phyloP scores from a whole-genome alignment of 30 jellyfish, hydroid and myxozoan genomes.

The Hydra vulgaris region DNA sequence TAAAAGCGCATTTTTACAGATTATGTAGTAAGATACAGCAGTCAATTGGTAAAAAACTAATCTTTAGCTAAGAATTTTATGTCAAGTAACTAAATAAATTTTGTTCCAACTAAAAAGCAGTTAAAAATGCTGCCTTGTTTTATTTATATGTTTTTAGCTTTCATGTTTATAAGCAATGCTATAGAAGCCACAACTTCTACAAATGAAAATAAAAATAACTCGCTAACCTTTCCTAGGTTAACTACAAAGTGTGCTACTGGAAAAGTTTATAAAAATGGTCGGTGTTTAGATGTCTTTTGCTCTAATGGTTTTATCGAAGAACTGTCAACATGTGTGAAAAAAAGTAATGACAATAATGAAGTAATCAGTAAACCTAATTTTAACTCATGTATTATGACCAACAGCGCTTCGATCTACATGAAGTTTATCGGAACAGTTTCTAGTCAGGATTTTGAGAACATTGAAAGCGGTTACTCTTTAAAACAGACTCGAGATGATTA shows the following conservation, averaged over 20 bases:
- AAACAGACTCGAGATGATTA: not conserved
- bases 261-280: not conserved
- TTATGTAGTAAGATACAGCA: not conserved
- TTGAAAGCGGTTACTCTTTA: not conserved
- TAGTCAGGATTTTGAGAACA: not conserved
- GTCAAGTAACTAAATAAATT: too few species aligned
- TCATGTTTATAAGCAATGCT: too few species aligned
- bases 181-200: too few species aligned
- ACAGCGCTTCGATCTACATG: not conserved
- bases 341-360: not conserved
- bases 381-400: not conserved
- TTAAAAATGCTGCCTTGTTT: too few species aligned
- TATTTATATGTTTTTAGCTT: too few species aligned
- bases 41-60: too few species aligned
- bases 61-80: too few species aligned
- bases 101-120: too few species aligned
- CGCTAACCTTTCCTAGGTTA: not conserved
- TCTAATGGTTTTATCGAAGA: not conserved
- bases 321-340: not conserved
- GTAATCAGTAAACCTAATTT: not conserved
- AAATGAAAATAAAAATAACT: not conserved
- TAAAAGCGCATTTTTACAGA: not conserved
- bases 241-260: not conserved
- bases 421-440: not conserved
- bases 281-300: not conserved